Evolutionary conservation across 1,140 invertebrate genomes (phyloP), one percentile per base, ranked within the genome.

Genomic region (Hyles vespertilio): DNA sequence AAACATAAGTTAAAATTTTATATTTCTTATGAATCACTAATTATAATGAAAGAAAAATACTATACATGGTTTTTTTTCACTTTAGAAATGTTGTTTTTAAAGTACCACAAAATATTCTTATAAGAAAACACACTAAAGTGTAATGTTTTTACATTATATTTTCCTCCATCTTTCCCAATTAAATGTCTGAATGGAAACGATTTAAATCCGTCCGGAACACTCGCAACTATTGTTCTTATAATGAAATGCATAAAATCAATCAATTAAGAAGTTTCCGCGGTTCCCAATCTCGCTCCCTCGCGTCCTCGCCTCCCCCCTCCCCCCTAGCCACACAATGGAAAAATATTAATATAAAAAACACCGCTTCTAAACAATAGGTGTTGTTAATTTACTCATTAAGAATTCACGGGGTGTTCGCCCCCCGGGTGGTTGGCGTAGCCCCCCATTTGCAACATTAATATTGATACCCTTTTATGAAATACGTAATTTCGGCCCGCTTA

Each of bases 351-450:
- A 61, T 81, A 82, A 86, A 74, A 86, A 86, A 85, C 73, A 79
- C 65, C 65, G 73, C 56, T 54, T 67, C 79, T 77, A 84, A 81
- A 87, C 84, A 87, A 87, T 87, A 85, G 82, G 79, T 87, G 82
- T 76, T 82, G 79, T 87, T 87, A 87, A 87, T 87, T 87, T 79
- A 77, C 77, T 87, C 84, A 87, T 87, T 87, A 87, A 70, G 74
- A 67, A 87, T 87, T 85, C 79, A 84, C 79, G 77, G 84, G 76
- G 78, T 72, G 72, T 59, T 59, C 60, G 56, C 43, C 51, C 45
- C 59, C 33, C 52, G 56, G 44, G 36, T 36, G 56, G 56, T 5
- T 32, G 33, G 56, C 58, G 56, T 60, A 55, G 32, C 53, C 45
- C 59, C 33, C 56, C 51, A 34, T 79, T 75, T 51, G 56, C 52